Evolutionary conservation across 2,797 vertebrate species (phyloP), one percentile per base, ranked within the genome.

Genomic region (Arnoldichthys spilopterus): DNA sequence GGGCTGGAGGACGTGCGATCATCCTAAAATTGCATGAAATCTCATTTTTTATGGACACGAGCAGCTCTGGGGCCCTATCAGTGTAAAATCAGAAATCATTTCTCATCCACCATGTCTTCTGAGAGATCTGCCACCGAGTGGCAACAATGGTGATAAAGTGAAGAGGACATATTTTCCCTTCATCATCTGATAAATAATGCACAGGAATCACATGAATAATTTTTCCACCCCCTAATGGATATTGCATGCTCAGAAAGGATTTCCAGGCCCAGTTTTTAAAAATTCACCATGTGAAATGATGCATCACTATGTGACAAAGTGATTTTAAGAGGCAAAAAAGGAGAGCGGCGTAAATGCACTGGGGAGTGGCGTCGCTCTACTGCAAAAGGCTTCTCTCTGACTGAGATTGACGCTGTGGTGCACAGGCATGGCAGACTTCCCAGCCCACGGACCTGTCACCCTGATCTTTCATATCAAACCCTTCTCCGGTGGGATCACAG

Each of bases 261-360:
- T 94, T 93, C 87, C 89, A 91, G 91, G 86, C 90, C 88, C 86
- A 91, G 78, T 91, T 93, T 92, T 92, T 84, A 93, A 93, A 95
- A 91, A 93, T 94, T 92, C 88, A 94, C 85, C 86, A 91, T 90
- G 91, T 93, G 92, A 94, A 94, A 94, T 92, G 92, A 93, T 92
- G 92, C 94, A 87, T 93, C 85, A 83, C 89, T 90, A 89, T 92
- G 90, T 94, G 93, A 94, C 93, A 93, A 94, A 94, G 92, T 93
- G 92, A 93, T 91, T 93, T 93, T 91, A 89, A 76, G 26, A 91
- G 88, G 86, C 86, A 89, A 89, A 83, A 89, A 85, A 86, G 82
- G 87, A 91, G 90, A 91, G 87, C 76, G 84, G 87, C 59, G 73
- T 84, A 90, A 92, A 89, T 90, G 90, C 89, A 90, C 88, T 85